Base-by-base conservation (phyloP, 1,140 invertebrate species). In the Drosophila mayri region DNA sequence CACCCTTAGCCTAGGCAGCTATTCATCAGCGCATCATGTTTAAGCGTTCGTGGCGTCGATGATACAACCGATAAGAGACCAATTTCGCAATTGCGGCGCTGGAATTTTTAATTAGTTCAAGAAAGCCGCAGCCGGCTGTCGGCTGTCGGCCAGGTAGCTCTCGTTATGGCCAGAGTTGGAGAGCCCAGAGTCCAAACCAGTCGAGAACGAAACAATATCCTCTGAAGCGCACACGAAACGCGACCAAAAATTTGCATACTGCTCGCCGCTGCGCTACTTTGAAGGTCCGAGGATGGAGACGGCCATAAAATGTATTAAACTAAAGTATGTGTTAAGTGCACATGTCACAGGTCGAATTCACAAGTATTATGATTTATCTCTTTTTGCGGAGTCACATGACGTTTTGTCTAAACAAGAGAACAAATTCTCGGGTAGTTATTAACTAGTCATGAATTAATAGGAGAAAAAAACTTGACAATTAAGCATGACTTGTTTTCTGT, bases 11-110 rank as follows among this genome's bases (percentile, higher is more conserved):
- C 79, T 64, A 30, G 68, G 79, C 88, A 91, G 75, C 84, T 91
- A 91, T 90, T 87, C 88, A 90, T 91, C 88, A 91, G 81, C 81
- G 81, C 88, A 91, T 91, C 88, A 91, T 81, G 74, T 84, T 80
- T 59, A 75, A 82, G 77, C 66, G 75, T 91, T 88, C 81, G 85
- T 88, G 78, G 83, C 79, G 85, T 88, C 81, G 90, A 91, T 91
- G 81, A 91, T 91, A 91, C 91, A 82, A 79, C 66, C 86, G 90
- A 91, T 91, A 91, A 91, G 88, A 85, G 91, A 80, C 88, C 79
- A 91, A 91, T 91, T 91, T 91, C 78, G 85, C 81, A 88, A 90
- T 91, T 91, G 90, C 79, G 71, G 79, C 81, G 67, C 64, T 80
- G 71, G 90, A 91, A 91, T 91, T 91, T 91, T 88, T 91, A 91